These are phyloP conservation scores for Ornithoptera alexandrae DNA, from an alignment of 2,888 invertebrate genomes.

Conservation along the genomic window DNA sequence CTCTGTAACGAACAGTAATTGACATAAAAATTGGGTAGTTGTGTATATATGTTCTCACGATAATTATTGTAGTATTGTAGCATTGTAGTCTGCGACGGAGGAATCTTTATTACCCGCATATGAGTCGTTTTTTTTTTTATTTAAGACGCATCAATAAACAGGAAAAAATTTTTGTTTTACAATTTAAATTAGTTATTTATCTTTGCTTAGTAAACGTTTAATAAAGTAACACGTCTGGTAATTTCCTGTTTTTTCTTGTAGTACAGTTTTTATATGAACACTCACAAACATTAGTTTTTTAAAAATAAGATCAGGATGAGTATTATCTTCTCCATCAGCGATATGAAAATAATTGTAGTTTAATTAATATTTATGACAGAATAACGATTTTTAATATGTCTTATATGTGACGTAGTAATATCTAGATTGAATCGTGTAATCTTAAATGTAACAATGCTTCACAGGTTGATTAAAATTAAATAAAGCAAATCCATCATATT, in stretches of 20 bases:
- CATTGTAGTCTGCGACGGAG: not conserved
- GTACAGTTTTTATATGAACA: not conserved
- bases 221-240: not conserved
- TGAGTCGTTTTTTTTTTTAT: not conserved
- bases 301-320: too few relatives aligned
- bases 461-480: not conserved
- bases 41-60: conserved; percentile 17
- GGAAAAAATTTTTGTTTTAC: not conserved
- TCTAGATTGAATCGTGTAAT: too few relatives aligned
- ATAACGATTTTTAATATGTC: too few relatives aligned
- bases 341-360: too few relatives aligned
- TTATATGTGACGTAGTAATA: too few relatives aligned
- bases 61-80: conserved; percentile 11
- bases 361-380: too few relatives aligned
- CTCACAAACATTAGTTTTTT: not conserved
- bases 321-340: too few relatives aligned
- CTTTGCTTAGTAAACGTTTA: not conserved
- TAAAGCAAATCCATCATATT: not conserved
- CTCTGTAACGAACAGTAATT: conserved; percentile 16
- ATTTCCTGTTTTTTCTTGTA: not conserved
- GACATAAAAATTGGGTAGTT: conserved; percentile 22
- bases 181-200: conserved; percentile 3
- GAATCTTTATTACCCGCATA: conserved; percentile 28
- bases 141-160: conserved; percentile 6
- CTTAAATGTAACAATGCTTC: not conserved